Conservation (phyloP, 2,888 invertebrate species). For the Sicus ferrugineus region DNA sequence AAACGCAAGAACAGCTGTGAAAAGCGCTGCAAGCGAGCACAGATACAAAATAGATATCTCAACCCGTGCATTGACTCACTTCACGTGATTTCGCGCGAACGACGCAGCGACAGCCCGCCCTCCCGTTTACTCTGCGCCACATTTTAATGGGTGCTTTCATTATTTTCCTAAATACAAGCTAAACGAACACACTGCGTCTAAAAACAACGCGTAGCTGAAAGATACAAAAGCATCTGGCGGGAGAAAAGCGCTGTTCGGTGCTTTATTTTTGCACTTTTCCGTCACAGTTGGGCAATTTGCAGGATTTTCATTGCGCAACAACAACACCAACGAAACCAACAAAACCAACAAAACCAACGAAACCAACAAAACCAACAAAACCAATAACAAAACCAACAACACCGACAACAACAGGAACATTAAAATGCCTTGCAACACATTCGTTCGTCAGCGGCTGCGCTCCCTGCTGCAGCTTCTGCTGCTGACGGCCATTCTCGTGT, state of each 20-base stretch:
- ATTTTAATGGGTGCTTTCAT: background rate
- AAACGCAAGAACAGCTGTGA: background rate
- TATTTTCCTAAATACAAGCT: background rate
- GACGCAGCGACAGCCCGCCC: background rate
- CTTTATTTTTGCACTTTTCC: too few species aligned
- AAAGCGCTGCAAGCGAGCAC: background rate
- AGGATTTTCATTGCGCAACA: slow-evolving; percentile 1
- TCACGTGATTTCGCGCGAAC: slow-evolving; percentile 3
- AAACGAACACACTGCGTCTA: background rate
- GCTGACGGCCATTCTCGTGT: background rate
- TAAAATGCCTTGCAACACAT: background rate
- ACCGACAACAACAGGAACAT: background rate
- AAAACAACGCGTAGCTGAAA: background rate
- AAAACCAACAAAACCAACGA: background rate
- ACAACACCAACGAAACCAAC: slow-evolving; percentile 5
- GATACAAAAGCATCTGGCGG: background rate
- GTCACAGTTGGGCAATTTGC: slow-evolving; percentile 15
- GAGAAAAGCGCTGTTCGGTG: too few species aligned
- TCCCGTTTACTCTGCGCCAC: too few species aligned
- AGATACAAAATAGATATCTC: background rate
- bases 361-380: background rate
- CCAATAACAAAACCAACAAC: background rate
- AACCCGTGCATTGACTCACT: background rate
- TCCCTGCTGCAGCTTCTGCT: background rate
- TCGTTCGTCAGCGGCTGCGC: background rate